Conservation (phyloP, 2,888 invertebrate genomes). For the Tridacna gigas region DNA sequence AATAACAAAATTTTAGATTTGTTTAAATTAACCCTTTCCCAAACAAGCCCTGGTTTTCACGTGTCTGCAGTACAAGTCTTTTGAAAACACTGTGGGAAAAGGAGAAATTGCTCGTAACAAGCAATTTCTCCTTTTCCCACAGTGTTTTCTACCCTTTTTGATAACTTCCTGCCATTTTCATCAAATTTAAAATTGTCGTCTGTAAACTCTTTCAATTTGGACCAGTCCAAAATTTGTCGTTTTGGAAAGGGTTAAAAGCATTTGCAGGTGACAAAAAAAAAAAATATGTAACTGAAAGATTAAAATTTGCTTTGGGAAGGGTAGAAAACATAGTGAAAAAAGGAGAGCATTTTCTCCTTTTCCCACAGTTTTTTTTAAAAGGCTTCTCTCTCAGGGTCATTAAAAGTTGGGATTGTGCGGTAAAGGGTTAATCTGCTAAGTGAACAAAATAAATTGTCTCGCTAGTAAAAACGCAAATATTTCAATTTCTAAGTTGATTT, state of each 20-base stretch:
- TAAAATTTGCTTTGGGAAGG: background rate
- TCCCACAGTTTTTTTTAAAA: background rate
- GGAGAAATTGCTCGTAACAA: background rate
- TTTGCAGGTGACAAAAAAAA: background rate
- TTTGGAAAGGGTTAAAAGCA: no score
- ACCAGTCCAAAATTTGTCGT: no score
- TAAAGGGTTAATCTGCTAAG: background rate
- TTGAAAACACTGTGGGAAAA: background rate
- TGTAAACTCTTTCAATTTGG: no score
- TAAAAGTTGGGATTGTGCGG: background rate
- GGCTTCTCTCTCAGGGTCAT: background rate
- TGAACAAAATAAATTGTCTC: no score
- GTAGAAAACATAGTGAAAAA: background rate
- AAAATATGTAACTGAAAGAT: background rate
- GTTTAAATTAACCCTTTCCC: background rate
- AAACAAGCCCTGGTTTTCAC: background rate
- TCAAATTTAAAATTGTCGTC: background rate
- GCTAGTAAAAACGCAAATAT: no score
- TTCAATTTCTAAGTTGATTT: no score
- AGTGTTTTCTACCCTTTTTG: background rate
- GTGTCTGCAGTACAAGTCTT: background rate
- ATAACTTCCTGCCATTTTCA: background rate
- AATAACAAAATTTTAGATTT: background rate
- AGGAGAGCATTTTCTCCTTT: background rate
- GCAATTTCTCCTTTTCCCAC: background rate